These are phyloP conservation scores for Merluccius polli DNA, from an alignment of 2,797 vertebrate species.

Conservation along the genomic window DNA sequence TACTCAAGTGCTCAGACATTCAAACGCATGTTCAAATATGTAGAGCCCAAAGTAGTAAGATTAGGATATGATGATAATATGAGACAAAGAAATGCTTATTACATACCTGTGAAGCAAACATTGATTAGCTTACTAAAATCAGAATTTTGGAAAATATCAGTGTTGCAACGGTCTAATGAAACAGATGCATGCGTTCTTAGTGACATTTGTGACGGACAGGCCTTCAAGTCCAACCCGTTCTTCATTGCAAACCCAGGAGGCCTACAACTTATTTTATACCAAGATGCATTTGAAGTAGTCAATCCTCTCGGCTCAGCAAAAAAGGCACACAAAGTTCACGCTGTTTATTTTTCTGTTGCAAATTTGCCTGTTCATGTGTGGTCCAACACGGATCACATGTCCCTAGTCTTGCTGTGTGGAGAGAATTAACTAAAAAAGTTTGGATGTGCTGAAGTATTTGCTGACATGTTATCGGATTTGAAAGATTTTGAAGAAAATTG, in stretches of 20 bases:
- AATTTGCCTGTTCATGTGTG: conserved; percentile 21
- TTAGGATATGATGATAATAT: conserved; percentile 27
- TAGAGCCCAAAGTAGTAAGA: conserved; percentile 13
- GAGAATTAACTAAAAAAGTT: too few relatives aligned
- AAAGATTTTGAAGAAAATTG: too few relatives aligned
- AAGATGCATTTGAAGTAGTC: conserved; percentile 31
- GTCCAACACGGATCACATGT: too few relatives aligned
- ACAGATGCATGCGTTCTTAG: conserved; percentile 12
- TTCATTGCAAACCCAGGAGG: conserved; percentile 28
- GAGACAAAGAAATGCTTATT: conserved; percentile 13
- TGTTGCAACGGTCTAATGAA: conserved; percentile 19
- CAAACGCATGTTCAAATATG: conserved; percentile 30
- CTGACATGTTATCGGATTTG: too few relatives aligned
- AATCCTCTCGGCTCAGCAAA: conserved; percentile 8
- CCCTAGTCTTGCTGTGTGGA: too few relatives aligned
- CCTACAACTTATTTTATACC: conserved; percentile 25
- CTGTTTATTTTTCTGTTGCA: conserved; percentile 21
- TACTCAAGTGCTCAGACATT: conserved; percentile 29
- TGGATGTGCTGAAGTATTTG: too few relatives aligned
- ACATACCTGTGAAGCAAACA: background rate
- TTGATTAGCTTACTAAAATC: background rate
- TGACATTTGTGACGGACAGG: conserved; percentile 37
- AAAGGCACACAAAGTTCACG: conserved; percentile 15
- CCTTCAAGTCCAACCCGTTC: conserved; percentile 24
- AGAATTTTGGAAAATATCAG: conserved; percentile 15